These are phyloP conservation scores for Gobiocypris rarus DNA, from an alignment of 2,113 vertebrate species.

Conservation along the genomic window DNA sequence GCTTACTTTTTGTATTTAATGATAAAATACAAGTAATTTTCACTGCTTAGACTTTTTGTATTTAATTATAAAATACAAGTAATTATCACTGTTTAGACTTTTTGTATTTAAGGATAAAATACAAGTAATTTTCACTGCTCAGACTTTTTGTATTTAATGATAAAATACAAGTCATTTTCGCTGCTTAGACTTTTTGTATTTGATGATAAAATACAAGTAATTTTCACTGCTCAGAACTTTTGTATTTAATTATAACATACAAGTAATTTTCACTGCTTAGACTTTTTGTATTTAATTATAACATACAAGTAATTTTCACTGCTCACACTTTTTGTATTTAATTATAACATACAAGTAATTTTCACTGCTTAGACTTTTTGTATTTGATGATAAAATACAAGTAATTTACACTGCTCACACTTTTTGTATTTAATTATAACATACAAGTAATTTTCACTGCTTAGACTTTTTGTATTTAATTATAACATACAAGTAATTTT, in stretches of 20 bases:
- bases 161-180: too few species aligned
- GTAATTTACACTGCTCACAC: too few species aligned
- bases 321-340: too few species aligned
- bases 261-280: not conserved
- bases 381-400: too few species aligned
- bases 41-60: not conserved
- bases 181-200: too few species aligned
- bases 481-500: too few species aligned
- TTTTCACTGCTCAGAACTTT: too few species aligned
- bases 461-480: not conserved
- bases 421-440: not conserved
- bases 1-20: not conserved
- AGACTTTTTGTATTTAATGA: too few species aligned
- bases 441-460: not conserved
- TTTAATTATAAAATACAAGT: not conserved
- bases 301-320: not conserved
- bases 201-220: too few species aligned
- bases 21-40: not conserved
- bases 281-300: not conserved
- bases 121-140: not conserved
- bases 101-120: not conserved
- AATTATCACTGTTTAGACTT: not conserved
- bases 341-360: too few species aligned
- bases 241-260: not conserved
- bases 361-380: too few species aligned